Conservation (phyloP, 2,797 vertebrate genomes). For the Lepus oiostolus region DNA sequence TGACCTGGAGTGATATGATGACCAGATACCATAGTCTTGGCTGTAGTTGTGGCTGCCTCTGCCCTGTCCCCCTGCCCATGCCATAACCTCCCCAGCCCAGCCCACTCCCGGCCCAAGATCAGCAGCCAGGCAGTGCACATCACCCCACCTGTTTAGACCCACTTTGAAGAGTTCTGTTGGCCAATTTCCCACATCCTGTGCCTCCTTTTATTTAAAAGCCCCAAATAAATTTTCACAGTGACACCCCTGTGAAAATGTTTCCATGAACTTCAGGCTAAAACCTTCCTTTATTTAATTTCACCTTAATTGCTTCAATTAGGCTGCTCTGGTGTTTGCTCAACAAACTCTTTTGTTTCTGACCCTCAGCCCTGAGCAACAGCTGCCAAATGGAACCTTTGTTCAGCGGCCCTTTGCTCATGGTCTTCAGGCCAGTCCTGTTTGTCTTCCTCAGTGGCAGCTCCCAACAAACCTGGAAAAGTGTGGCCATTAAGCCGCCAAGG, state of each 20-base stretch:
- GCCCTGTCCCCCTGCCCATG: too few species aligned
- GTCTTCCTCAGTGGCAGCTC: conserved; percentile 72
- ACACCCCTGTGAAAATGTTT: conserved; percentile 80
- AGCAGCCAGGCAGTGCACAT: not conserved
- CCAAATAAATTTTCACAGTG: conserved; percentile 59
- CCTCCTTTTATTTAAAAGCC: conserved; percentile 73
- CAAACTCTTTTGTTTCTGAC: conserved; percentile 82
- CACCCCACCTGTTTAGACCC: not conserved
- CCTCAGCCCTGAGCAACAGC: conserved; percentile 79
- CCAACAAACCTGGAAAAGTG: conserved; percentile 64
- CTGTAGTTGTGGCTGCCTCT: not conserved
- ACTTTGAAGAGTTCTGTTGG: conserved; percentile 14
- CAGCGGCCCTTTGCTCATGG: conserved; percentile 72
- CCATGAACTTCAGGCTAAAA: conserved; percentile 80
- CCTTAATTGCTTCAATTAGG: conserved; percentile 85
- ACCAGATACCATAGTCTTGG: not conserved
- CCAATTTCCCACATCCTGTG: conserved; percentile 74
- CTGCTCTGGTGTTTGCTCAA: conserved; percentile 81
- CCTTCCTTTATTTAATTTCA: conserved; percentile 84
- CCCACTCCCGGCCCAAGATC: not conserved
- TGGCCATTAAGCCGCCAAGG: conserved; percentile 71
- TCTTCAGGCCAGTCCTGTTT: conserved; percentile 81
- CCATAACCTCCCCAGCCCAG: not conserved
- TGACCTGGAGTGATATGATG: not conserved
- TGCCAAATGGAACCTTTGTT: conserved; percentile 85